phyloP scores from a whole-genome alignment of 2,888 invertebrate species.

The Neocrepidodera transversa region DNA sequence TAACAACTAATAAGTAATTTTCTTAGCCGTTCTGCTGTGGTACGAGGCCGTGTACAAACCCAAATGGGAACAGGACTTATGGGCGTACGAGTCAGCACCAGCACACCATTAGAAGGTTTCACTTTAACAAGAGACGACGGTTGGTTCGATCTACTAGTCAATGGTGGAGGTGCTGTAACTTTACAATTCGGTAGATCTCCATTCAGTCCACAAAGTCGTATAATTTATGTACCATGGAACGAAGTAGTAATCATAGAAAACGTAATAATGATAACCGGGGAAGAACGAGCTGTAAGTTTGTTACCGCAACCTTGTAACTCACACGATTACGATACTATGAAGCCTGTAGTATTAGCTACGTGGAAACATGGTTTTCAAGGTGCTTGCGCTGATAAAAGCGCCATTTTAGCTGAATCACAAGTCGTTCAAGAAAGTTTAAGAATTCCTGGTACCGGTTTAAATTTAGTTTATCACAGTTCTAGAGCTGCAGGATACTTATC shows the following conservation, averaged over 20 bases:
- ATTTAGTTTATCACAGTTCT: constrained; percentile 95
- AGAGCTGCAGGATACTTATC: constrained; percentile 92
- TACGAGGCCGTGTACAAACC: constrained; percentile 93
- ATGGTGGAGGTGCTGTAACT: constrained; percentile 98
- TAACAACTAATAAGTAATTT: not conserved
- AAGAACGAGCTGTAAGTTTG: constrained; percentile 73
- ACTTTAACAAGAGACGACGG: constrained; percentile 91
- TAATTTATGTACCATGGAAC: constrained; percentile 96
- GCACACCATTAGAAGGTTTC: constrained; percentile 94
- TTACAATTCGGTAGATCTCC: constrained; percentile 93
- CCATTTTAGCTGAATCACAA: constrained; percentile 89
- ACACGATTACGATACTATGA: constrained; percentile 92
- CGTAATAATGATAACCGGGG: constrained; percentile 81
- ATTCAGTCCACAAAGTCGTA: constrained; percentile 85
- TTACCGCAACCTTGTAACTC: constrained; percentile 82
- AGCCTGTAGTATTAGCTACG: constrained; percentile 90
- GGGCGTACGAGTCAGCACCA: constrained; percentile 94
- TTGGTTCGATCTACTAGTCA: constrained; percentile 97
- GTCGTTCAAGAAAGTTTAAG: constrained; percentile 94
- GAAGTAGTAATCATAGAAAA: constrained; percentile 96
- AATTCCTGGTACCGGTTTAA: constrained; percentile 93
- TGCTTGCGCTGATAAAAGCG: constrained; percentile 91
- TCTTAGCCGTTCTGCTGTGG: constrained; percentile 91
- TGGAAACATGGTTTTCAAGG: constrained; percentile 97
- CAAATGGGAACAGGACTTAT: constrained; percentile 91